Evolutionary conservation across 2,888 invertebrate genomes (phyloP).

Genomic region (Branchipolynoe longqiensis): DNA sequence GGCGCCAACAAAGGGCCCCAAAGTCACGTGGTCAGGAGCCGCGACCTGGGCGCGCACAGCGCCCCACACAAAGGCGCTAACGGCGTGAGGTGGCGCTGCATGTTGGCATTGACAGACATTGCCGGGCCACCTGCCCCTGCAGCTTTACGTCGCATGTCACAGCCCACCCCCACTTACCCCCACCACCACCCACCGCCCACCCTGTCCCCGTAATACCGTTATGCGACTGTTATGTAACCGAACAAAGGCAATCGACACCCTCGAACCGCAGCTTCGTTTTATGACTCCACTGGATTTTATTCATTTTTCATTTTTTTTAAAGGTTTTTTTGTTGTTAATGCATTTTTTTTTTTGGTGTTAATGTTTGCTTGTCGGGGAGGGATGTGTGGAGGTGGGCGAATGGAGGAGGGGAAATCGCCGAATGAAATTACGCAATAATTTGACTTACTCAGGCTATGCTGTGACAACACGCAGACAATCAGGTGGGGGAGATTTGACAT

Average conservation of each 20-base stretch:
- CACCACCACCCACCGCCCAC: background rate
- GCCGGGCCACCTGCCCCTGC: background rate
- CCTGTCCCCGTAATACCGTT: background rate
- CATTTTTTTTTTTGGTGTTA: no score
- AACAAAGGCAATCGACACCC: conserved; percentile 9
- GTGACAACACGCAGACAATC: no score
- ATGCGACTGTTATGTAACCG: background rate
- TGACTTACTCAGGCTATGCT: background rate
- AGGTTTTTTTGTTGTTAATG: no score
- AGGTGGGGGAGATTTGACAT: background rate
- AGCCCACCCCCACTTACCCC: background rate
- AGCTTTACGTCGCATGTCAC: conserved; percentile 1
- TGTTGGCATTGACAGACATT: background rate
- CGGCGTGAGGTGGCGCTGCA: background rate
- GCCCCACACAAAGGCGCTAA: background rate
- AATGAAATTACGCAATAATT: background rate
- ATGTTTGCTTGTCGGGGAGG: no score
- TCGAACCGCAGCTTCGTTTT: conserved; percentile 1
- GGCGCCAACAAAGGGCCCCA: background rate
- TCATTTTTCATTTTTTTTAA: no score
- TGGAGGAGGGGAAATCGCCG: no score
- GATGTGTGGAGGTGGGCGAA: no score
- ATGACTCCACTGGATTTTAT: no score
- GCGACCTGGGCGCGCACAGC: background rate
- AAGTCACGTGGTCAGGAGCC: conserved; percentile 16